These are phyloP conservation scores for Aphyosemion australe DNA, from an alignment of 2,113 vertebrate genomes.

Conservation along the genomic window DNA sequence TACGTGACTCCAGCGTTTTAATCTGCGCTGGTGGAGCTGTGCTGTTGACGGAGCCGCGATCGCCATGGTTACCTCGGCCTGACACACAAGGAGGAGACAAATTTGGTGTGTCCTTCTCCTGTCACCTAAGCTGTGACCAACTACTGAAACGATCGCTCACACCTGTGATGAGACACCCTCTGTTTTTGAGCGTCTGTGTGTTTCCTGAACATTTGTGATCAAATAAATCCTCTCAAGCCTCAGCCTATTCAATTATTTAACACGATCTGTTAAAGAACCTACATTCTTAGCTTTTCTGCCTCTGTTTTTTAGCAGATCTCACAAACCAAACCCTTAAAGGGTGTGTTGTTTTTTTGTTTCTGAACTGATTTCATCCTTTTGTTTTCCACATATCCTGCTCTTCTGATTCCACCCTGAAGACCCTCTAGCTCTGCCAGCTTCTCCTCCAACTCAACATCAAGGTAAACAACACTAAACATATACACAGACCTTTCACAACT, in stretches of 20 bases:
- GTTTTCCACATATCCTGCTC: slow-evolving; percentile 25
- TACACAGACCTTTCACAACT: not conserved
- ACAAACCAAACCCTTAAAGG: not conserved
- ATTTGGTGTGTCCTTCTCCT: slow-evolving; percentile 34
- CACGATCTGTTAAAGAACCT: no score
- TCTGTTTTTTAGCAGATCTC: no score
- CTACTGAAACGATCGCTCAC: slow-evolving; percentile 75
- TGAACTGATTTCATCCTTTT: slow-evolving; percentile 24
- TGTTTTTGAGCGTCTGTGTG: slow-evolving; percentile 10
- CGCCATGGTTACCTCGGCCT: slow-evolving; percentile 69
- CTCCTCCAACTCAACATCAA: slow-evolving; percentile 68
- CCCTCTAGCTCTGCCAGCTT: slow-evolving; percentile 81
- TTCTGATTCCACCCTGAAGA: slow-evolving; percentile 52
- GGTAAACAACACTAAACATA: slow-evolving; percentile 54
- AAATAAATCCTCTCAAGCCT: not conserved
- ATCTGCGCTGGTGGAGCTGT: slow-evolving; percentile 57
- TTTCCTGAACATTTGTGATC: slow-evolving; percentile 2
- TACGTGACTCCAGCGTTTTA: slow-evolving; percentile 54
- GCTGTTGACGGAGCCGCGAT: slow-evolving; percentile 48
- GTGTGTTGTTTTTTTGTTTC: not conserved
- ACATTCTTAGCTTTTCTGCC: no score
- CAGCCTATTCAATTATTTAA: no score
- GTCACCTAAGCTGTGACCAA: slow-evolving; percentile 67
- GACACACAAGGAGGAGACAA: slow-evolving; percentile 55
- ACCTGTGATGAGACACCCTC: slow-evolving; percentile 32